Conservation (phyloP, 2,888 invertebrate species). For the Nineta flava region DNA sequence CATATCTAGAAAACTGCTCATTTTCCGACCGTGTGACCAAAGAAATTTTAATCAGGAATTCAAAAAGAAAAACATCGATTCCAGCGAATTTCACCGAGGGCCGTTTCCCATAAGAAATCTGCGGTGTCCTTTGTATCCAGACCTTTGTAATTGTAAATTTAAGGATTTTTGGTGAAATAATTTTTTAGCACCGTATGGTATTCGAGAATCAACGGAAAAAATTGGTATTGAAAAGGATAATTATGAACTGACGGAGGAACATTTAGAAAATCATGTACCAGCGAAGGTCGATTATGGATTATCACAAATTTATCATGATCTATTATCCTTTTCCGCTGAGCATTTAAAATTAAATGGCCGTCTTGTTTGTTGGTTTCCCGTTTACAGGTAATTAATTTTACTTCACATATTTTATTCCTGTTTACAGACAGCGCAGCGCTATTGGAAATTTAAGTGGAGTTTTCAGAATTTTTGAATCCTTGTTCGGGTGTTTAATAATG, state of each 20-base stretch:
- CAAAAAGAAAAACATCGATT: too few species aligned
- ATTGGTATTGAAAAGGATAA: conserved; percentile 50
- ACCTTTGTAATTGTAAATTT: background rate
- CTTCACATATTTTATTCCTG: background rate
- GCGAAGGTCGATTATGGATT: conserved; percentile 75
- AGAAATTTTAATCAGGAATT: too few species aligned
- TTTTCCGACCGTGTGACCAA: too few species aligned
- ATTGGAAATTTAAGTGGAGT: too few species aligned
- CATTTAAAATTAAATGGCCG: conserved; percentile 62
- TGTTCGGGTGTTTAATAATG: too few species aligned
- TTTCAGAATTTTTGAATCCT: too few species aligned
- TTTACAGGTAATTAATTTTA: conserved; percentile 50
- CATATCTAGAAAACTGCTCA: too few species aligned
- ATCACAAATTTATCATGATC: conserved; percentile 65
- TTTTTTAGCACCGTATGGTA: conserved; percentile 83
- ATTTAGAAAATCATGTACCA: conserved; percentile 56
- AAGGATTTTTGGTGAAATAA: background rate
- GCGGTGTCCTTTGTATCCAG: background rate
- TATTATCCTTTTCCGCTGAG: conserved; percentile 66
- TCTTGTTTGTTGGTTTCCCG: conserved; percentile 91
- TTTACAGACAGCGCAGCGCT: too few species aligned
- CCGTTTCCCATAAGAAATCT: too few species aligned
- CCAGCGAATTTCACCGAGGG: too few species aligned
- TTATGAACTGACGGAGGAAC: conserved; percentile 46
- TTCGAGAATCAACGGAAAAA: conserved; percentile 82